Evolutionary conservation across 1,140 invertebrate species (phyloP), one percentile per base, ranked within the genome.

Genomic region (Teleogryllus occipitalis): DNA sequence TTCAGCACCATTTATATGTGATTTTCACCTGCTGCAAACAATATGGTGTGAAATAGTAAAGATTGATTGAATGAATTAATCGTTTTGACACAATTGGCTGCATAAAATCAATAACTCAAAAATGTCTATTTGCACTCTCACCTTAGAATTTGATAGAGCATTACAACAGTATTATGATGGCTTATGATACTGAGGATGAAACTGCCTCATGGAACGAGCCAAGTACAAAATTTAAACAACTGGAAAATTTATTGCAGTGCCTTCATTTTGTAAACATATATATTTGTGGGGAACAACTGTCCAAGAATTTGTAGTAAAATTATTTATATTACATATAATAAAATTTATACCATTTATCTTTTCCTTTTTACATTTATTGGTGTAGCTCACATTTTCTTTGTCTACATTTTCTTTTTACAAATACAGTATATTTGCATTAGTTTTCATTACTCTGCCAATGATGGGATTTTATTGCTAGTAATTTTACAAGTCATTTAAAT

Each of bases 261-360:
- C 54, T 65, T 65, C 54, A 65, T 65, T 65, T 65, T 65, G 54
- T 65, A 65, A 65, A 14, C 54, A 18, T 18, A 65, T 65, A 65
- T 65, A 65, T 65, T 65, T 65, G 54, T 65, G 54, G 54, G 54
- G 54, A 65, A 65, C 54, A 65, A 65, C 54, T 65, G 10, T 65
- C 10, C 18, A 39, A 39, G 27, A 10, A 65, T 18, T 65, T 65
- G 54, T 65, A 65, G 54, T 18, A 65, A 65, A 65, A 10, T 65
- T 65, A 65, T 65, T 65, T 65, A 65, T 65, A 65, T 65, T 65
- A 65, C 54, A 65, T 65, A 65, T 14, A 65, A 65, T 65, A 65
- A 65, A 65, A 65, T 65, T 65, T 65, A 65, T 65, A 65, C 54
- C 54, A 14, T 18, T 65, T 65, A 65, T 14, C 18, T 65, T 65